Base-by-base conservation (phyloP, 2,888 invertebrate species). In the Patella depressa region DNA sequence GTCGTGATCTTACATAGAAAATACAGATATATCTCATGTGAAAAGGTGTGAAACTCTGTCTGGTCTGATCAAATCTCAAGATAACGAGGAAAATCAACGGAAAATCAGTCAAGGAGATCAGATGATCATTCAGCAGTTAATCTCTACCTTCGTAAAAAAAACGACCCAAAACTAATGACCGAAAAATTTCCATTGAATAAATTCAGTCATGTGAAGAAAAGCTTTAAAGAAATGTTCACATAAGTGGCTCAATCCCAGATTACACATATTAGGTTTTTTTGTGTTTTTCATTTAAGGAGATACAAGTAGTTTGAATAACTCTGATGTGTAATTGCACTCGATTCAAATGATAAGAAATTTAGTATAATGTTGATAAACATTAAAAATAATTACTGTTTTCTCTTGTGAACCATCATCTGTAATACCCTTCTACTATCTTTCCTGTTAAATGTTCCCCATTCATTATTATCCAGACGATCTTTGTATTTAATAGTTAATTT, bases 171-270 rank as follows among this genome's bases (percentile, higher is more conserved):
- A 24, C 65, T 65, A 65, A 65, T 24, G 65, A 65, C 19, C 65
- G 65, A 65, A 65, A 65, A 65, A 65, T 65, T 24, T 65, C 65
- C 24, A 65, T 65, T 65, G 65, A 65, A 24, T 24, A 65, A 65
- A 65, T 11, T 24, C 65, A 65, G 65, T 65, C 65, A 65, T 65
- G 65, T 65, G 24, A 12, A 65, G 19, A 24, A 24, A 24, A 65
- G 24, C 45, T 65, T 65, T 65, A 65, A 24, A 65, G 65, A 65
- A 65, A 65, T 65, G 65, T 24, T 65, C 65, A 24, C 24, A 65
- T 65, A 65, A 65, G 65, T 65, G 65, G 24, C 65, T 65, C 65
- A 65, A 65, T 24, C 24, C 24, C 19, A 65, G 65, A 65, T 65
- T 65, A 65, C 65, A 65, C 19, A 65, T 65, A 65, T 65, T 19